Percentiles rank a stretch among this genome's conserved stretches.
Evolutionary conservation across 2,113 vertebrate species (phyloP).

Genomic region (Gymnarchus niloticus): DNA sequence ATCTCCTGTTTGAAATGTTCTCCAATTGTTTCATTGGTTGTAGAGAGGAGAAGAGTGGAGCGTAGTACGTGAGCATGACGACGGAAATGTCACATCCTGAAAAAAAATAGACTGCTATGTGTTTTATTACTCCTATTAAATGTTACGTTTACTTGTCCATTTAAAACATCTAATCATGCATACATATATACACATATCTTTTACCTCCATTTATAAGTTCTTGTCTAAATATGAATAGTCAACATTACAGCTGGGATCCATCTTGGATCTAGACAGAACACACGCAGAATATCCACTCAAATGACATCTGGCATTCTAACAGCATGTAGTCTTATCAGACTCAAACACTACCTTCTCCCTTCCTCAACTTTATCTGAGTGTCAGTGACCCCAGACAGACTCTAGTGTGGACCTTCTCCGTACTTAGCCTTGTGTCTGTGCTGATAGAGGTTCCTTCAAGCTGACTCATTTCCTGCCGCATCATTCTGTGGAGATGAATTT

Average conservation of each 20-base stretch:
- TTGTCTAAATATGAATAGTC: too few species aligned
- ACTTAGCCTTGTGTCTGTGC: neutral
- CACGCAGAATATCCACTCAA: neutral
- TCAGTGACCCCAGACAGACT: neutral
- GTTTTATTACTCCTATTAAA: neutral
- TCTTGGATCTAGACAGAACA: neutral
- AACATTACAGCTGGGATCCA: neutral
- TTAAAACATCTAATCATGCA: neutral
- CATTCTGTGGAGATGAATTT: neutral
- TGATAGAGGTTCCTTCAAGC: neutral
- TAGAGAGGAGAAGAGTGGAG: neutral
- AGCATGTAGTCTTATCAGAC: neutral
- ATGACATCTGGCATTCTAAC: neutral
- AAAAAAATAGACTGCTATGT: neutral
- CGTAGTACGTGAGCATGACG: neutral
- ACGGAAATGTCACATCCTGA: neutral
- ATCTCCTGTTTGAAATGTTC: neutral
- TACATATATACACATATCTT: neutral
- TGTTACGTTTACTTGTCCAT: neutral
- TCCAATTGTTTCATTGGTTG: too few species aligned
- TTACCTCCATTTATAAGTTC: neutral
- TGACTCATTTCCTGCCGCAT: neutral
- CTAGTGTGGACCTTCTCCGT: neutral
- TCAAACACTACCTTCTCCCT: neutral
- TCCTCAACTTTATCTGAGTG: neutral